These are phyloP conservation scores for Psix sp. DNA, from an alignment of 1,140 invertebrate genomes.

Conservation along the genomic window DNA sequence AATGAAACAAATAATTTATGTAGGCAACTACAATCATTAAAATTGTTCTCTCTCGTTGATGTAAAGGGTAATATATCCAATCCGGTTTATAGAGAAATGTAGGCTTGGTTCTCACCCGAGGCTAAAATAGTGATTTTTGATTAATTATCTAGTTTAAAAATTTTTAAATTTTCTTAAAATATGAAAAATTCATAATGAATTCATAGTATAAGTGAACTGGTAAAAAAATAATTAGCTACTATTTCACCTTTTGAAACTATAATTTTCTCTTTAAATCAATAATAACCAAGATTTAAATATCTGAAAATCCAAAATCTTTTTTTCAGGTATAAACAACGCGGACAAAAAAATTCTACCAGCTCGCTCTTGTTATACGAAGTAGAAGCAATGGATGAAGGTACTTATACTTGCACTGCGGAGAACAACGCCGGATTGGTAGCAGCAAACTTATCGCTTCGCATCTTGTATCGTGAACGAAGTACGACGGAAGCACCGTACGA, in stretches of 20 bases:
- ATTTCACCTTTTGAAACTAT: no score
- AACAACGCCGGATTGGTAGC: slow-evolving; percentile 86
- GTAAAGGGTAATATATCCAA: no score
- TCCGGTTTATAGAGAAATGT: no score
- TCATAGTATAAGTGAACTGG: no score
- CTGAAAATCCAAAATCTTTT: not conserved
- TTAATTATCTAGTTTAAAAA: not conserved
- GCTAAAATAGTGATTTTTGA: not conserved
- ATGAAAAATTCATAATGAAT: no score
- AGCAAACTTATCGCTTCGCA: slow-evolving; percentile 86
- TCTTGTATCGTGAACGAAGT: slow-evolving; percentile 65
- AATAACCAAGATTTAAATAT: not conserved
- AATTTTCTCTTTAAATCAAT: no score
- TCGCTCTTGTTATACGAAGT: slow-evolving; percentile 64
- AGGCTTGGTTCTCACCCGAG: no score
- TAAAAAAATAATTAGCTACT: no score
- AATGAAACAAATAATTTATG: no score
- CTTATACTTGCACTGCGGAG: slow-evolving; percentile 87
- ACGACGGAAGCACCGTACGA: slow-evolving; percentile 67
- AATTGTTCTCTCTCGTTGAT: no score
- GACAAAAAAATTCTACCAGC: slow-evolving; percentile 68
- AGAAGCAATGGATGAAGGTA: slow-evolving; percentile 81
- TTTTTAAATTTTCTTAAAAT: not conserved
- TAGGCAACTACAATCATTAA: no score
- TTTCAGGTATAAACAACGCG: slow-evolving; percentile 63